Evolutionary conservation across 2,888 invertebrate genomes (phyloP).

Genomic region (Latheticus oryzae): DNA sequence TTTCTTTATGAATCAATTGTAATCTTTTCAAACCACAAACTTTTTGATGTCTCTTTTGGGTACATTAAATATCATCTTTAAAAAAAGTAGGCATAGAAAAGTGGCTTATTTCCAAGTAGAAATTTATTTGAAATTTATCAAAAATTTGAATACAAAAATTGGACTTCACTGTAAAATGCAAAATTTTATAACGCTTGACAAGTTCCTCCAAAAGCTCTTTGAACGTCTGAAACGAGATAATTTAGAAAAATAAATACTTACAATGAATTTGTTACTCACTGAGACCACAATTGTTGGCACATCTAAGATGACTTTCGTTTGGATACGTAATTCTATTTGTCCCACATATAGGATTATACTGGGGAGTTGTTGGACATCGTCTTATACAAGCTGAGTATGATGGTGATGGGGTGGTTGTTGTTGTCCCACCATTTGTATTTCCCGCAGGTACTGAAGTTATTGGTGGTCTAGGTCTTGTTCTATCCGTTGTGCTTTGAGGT

Average conservation of each 20-base stretch:
- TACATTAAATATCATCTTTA: too few species aligned
- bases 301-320: conserved; percentile 62
- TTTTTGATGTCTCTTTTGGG: too few species aligned
- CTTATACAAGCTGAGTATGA: conserved; percentile 47
- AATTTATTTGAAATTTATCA: too few species aligned
- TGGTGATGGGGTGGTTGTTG: conserved; percentile 49
- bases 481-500: neutral
- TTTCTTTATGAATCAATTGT: too few species aligned
- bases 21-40: too few species aligned
- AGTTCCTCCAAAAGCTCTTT: conserved; percentile 25
- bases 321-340: conserved; percentile 62
- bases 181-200: conserved; percentile 16
- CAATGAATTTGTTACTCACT: conserved; percentile 57
- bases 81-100: too few species aligned
- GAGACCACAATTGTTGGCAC: conserved; percentile 64
- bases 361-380: conserved; percentile 60
- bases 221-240: conserved; percentile 24
- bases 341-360: conserved; percentile 68
- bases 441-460: conserved; percentile 10
- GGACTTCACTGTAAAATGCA: too few species aligned
- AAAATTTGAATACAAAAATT: too few species aligned
- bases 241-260: conserved; percentile 10
- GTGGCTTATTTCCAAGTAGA: too few species aligned
- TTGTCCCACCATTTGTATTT: conserved; percentile 39
- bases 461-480: conserved; percentile 3